These are phyloP conservation scores for Siniperca undulata DNA, from an alignment of 2,797 vertebrate species.

Conservation along the genomic window DNA sequence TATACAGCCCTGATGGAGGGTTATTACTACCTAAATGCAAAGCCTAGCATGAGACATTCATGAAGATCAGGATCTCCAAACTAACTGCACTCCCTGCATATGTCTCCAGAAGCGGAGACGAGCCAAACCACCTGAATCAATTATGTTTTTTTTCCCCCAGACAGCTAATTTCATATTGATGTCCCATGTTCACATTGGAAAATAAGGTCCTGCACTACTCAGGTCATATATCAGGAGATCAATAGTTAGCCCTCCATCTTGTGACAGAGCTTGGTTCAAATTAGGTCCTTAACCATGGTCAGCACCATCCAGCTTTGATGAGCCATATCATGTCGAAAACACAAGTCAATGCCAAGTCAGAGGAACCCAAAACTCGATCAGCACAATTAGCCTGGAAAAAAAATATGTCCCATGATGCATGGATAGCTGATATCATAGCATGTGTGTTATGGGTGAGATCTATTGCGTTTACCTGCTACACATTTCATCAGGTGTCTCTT, in stretches of 20 bases:
- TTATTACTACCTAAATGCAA: background rate
- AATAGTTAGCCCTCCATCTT: conserved; percentile 61
- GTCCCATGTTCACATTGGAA: conserved; percentile 56
- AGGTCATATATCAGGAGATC: conserved; percentile 48
- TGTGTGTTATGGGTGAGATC: background rate
- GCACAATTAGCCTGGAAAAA: conserved; percentile 45
- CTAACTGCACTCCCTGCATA: too few relatives aligned
- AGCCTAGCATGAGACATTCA: background rate
- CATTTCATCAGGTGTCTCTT: background rate
- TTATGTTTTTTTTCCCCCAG: conserved; percentile 2
- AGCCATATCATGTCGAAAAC: conserved; percentile 36
- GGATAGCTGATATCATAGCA: conserved; percentile 1
- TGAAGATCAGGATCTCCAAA: background rate
- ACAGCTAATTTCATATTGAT: conserved; percentile 56
- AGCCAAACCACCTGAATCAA: conserved; percentile 47
- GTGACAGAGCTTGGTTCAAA: conserved; percentile 70
- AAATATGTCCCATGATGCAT: conserved; percentile 47
- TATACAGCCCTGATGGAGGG: background rate
- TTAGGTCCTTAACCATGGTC: conserved; percentile 66
- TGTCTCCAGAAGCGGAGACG: background rate
- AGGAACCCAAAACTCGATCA: conserved; percentile 64
- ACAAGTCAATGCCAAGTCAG: conserved; percentile 50
- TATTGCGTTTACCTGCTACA: background rate
- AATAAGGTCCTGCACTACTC: background rate
- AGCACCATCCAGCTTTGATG: conserved; percentile 60